Percentiles rank a stretch among this genome's conserved stretches.
Conservation (phyloP, 2,888 invertebrate genomes). For the Teleogryllus oceanicus region DNA sequence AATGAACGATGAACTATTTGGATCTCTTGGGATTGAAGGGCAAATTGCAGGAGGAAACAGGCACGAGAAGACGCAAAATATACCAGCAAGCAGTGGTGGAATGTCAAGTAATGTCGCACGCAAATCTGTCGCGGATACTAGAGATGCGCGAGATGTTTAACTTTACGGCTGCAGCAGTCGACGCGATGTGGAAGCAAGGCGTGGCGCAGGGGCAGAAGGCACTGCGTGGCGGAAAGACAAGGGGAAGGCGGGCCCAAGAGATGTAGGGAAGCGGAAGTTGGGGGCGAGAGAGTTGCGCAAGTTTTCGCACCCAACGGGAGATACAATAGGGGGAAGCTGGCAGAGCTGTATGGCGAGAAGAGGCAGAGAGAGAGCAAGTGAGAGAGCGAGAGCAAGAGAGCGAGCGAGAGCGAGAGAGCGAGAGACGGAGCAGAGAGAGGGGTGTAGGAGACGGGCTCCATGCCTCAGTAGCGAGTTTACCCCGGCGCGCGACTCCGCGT, state of each 20-base stretch:
- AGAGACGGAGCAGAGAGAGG: neutral
- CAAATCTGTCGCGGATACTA: neutral
- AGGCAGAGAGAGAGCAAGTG: neutral
- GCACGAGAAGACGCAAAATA: no score
- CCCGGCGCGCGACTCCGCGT: neutral
- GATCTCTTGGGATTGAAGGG: no score
- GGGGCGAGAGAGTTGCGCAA: neutral
- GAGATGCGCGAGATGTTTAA: neutral
- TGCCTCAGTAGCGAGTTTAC: neutral
- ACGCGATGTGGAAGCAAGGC: neutral
- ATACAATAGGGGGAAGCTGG: neutral
- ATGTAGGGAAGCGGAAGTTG: slow-evolving; percentile 26
- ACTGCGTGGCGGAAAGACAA: neutral
- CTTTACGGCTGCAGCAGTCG: neutral
- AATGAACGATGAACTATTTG: no score
- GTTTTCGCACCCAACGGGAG: neutral
- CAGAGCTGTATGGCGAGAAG: neutral
- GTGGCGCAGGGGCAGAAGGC: neutral
- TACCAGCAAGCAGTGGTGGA: no score
- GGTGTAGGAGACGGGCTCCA: neutral
- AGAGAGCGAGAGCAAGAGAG: slow-evolving; percentile 18
- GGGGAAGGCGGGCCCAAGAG: slow-evolving; percentile 19
- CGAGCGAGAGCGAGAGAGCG: neutral
- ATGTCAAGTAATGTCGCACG: neutral
- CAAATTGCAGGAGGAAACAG: no score